Base-by-base conservation (phyloP, 1,140 invertebrate species). In the Lepidotrigona ventralis region DNA sequence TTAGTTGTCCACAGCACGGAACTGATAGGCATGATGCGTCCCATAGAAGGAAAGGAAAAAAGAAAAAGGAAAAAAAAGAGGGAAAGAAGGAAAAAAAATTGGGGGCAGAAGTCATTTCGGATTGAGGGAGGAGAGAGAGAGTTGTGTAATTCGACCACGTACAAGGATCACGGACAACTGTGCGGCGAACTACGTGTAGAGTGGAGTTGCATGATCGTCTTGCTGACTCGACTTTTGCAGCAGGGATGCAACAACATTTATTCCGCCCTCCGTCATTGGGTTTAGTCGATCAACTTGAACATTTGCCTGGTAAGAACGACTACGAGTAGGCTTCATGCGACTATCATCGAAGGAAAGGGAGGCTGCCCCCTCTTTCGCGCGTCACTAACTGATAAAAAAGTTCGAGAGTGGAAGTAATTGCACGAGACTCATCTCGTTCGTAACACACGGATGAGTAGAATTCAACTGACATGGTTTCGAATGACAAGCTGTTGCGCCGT, bases 181-280 rank as follows among this genome's bases (percentile, higher is more conserved):
- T n/a, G 63, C 80, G 51, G 66, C 54, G 84, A 85, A 76, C 79
- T 63, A 78, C 58, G 74, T 56, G 66, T 53, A 84, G 78, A 72
- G 79, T 84, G 72, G 72, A 58, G 68, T 83, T 70, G 69, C 73
- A 58, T 71, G 83, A 83, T 90, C 89, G 88, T 90, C 81, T 58
- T 53, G 69, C 46, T 39, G 60, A 64, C 77, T 39, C 81, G 63
- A 39, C 85, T 71, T 85, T 89, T 85, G 81, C 88, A 83, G 70
- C 71, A 68, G 79, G 66, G 80, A 86, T 86, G 88, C 86, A 89
- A 83, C 88, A 88, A 84, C 79, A 74, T 63, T 76, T 56, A 79
- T 64, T 80, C 71, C 64, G 26, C 51, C 78, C 64, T 72, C 26
- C 79, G 51, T 68, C 68, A 54, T 66, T 69, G 33, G 72, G 46